phyloP scores from a whole-genome alignment of 2,888 invertebrate species.

The Macrosiphum euphorbiae region DNA sequence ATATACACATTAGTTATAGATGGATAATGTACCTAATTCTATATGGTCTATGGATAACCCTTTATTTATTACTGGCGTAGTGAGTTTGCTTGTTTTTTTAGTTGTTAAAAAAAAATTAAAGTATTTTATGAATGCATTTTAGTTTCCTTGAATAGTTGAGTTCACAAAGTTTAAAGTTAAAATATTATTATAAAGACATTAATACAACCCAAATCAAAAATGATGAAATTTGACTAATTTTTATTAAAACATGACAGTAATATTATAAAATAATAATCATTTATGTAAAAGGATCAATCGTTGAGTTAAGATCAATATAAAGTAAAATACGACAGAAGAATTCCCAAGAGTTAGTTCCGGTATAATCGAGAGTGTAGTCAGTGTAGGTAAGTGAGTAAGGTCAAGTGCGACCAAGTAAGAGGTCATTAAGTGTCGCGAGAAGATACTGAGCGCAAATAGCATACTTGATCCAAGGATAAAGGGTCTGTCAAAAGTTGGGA shows the following conservation, averaged over 20 bases:
- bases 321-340: not conserved
- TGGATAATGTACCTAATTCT: not conserved
- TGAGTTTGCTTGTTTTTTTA: not conserved
- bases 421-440: conserved; percentile 3
- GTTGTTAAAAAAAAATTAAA: too few relatives aligned
- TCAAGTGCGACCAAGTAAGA: conserved; percentile 9
- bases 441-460: conserved; percentile 23
- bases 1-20: not conserved
- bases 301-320: not conserved
- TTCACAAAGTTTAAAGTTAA: not conserved
- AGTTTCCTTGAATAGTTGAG: not conserved
- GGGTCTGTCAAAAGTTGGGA: not conserved
- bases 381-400: conserved; percentile 5
- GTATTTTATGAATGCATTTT: not conserved
- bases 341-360: not conserved
- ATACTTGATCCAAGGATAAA: not conserved
- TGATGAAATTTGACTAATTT: too few relatives aligned
- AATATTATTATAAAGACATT: not conserved
- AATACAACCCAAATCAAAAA: not conserved
- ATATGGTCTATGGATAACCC: not conserved
- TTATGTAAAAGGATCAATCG: not conserved
- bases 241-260: not conserved
- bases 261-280: not conserved
- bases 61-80: not conserved
- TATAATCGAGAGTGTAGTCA: not conserved